Base-by-base conservation (phyloP, 2,888 invertebrate species). In the Pedicia rivosa region DNA sequence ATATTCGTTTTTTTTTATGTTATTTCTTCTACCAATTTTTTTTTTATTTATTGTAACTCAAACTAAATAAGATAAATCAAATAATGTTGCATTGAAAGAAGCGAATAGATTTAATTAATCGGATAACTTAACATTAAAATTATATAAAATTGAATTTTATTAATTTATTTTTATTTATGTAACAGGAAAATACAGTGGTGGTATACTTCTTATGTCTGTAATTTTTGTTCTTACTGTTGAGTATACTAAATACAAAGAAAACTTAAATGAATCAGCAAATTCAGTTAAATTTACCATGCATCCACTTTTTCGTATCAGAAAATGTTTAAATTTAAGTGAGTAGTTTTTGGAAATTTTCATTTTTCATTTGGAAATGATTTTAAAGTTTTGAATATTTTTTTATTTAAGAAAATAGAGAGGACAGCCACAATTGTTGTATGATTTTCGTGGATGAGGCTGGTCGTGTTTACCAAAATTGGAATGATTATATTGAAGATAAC, bases 381-480 rank as follows among this genome's bases (percentile, higher is more conserved):
- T 12, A 15, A 22, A 29, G 12, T 28, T 5, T 9, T 17, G 6
- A 5, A n/a, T 15, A 16, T 27, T 27, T 35, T 26, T 27, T 16
- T 6, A 20, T 24, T 30, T 16, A 1, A 20, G 13, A 25, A 3
- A 36, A 15, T 26, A 46, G 48, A 40, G 41, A 43, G 12, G 46
- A 54, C 31, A 55, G 51, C 25, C 37, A 38, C 3, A 15, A 48
- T 16, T 56, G 57, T 29, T 60, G 59, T 37, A 56, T 57, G 52
- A 37, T 61, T 43, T 52, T 50, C 47, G 41, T 59, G 43, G 54
- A 63, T 51, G 48, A 58, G 49, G 44, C 47, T 3, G 56, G 56
- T 2, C 55, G 67, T 4, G 62, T 63, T 2, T 68, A 68, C 46
- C 43, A 55, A 40, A 56, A 55, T 39, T 68, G 68, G 68, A 38